Percentiles rank a stretch among this genome's conserved stretches.
phyloP scores from a whole-genome alignment of 2,113 vertebrate genomes.

The Brevimyrus niger region DNA sequence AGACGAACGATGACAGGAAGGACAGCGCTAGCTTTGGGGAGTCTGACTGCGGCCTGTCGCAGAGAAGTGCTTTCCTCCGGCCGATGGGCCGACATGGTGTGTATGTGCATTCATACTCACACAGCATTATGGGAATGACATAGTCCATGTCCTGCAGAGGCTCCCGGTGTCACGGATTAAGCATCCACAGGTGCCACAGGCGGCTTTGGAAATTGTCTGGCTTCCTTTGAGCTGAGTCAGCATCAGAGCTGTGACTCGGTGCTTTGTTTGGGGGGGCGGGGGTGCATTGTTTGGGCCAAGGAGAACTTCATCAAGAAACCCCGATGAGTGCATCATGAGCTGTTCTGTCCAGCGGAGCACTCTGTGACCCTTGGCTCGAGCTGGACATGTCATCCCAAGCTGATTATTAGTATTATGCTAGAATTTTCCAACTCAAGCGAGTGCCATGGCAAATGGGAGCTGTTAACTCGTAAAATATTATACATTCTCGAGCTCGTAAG shows the following conservation, averaged over 20 bases:
- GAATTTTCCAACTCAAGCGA: neutral
- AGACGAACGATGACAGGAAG: neutral
- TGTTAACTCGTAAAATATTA: neutral
- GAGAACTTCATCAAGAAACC: neutral
- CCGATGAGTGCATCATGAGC: neutral
- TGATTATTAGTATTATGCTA: neutral
- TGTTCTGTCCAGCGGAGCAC: neutral
- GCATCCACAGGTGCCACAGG: neutral
- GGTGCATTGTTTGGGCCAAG: too few relatives aligned
- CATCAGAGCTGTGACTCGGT: neutral
- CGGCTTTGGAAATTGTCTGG: slow-evolving; percentile 5
- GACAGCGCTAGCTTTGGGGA: neutral
- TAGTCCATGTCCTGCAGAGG: neutral
- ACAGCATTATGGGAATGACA: neutral
- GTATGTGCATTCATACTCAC: neutral
- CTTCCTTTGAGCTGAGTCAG: neutral
- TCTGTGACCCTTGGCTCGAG: neutral
- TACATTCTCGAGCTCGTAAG: neutral
- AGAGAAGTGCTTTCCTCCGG: neutral
- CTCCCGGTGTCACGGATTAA: neutral
- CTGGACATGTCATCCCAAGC: neutral
- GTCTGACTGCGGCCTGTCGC: neutral
- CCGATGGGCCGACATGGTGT: neutral
- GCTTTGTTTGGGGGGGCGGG: neutral
- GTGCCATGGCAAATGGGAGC: neutral